Evolutionary conservation across 2,113 vertebrate genomes (phyloP).

Genomic region (Mandrillus leucophaeus): DNA sequence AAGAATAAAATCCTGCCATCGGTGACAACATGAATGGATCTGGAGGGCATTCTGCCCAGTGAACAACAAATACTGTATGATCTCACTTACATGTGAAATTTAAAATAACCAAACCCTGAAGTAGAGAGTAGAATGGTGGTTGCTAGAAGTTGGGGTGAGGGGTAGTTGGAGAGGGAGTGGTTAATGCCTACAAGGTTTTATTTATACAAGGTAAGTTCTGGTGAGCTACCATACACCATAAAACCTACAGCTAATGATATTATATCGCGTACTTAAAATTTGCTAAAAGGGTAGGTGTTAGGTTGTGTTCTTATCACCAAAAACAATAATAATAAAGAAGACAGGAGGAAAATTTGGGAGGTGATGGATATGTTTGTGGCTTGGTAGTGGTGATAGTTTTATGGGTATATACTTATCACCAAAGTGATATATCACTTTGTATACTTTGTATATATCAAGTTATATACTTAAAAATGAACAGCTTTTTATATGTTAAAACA

Average conservation of each 20-base stretch:
- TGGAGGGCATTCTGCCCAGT: background rate
- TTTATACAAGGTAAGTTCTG: background rate
- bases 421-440: background rate
- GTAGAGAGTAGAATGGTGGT: background rate
- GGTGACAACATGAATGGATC: background rate
- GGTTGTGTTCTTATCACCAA: background rate
- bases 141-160: too few relatives aligned
- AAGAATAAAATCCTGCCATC: background rate
- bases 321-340: background rate
- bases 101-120: background rate
- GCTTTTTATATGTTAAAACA: background rate
- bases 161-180: background rate
- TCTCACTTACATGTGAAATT: background rate
- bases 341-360: background rate
- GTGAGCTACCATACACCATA: background rate
- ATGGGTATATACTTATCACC: background rate
- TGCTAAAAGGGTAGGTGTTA: background rate
- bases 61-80: background rate
- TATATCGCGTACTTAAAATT: background rate
- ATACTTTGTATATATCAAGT: background rate
- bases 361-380: background rate
- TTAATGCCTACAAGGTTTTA: background rate
- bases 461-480: background rate
- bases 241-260: background rate
- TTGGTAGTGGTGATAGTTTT: background rate